A percentile compares a stretch with the other conserved stretches of the same genome.
Conservation (phyloP, 2,113 vertebrate genomes). For the Sinocyclocheilus rhinocerous region DNA sequence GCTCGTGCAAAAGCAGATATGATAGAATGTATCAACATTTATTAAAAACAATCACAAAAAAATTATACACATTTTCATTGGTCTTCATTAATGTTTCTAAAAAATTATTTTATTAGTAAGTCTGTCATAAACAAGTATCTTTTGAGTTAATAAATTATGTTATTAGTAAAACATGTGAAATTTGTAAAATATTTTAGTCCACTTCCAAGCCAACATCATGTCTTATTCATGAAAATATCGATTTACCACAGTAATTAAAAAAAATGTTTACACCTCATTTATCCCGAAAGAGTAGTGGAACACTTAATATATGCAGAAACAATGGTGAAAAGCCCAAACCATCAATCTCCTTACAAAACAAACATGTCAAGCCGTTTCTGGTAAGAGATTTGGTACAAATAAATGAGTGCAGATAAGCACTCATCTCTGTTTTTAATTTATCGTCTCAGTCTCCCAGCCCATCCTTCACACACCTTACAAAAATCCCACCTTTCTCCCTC, state of each 20-base stretch:
- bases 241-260: conserved; percentile 4
- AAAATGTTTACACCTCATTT: background rate
- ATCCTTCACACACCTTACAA: background rate
- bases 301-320: conserved; percentile 1
- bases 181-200: conserved; percentile 1
- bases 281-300: background rate
- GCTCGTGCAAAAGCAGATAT: background rate
- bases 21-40: background rate
- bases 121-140: background rate
- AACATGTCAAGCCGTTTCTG: conserved; percentile 19
- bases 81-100: background rate
- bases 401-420: conserved; percentile 24
- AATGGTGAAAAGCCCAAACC: background rate
- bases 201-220: background rate
- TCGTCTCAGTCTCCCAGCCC: background rate
- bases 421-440: conserved; percentile 21
- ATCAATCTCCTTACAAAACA: conserved; percentile 20
- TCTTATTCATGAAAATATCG: background rate
- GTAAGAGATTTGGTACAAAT: conserved; percentile 25
- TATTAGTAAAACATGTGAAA: background rate
- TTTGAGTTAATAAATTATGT: background rate
- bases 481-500: background rate
- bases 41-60: background rate
- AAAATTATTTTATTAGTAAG: background rate
- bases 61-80: background rate